A percentile compares a stretch with the other conserved stretches of the same genome.
These are phyloP conservation scores for Albula goreensis DNA, from an alignment of 2,113 vertebrate species.

Conservation along the genomic window DNA sequence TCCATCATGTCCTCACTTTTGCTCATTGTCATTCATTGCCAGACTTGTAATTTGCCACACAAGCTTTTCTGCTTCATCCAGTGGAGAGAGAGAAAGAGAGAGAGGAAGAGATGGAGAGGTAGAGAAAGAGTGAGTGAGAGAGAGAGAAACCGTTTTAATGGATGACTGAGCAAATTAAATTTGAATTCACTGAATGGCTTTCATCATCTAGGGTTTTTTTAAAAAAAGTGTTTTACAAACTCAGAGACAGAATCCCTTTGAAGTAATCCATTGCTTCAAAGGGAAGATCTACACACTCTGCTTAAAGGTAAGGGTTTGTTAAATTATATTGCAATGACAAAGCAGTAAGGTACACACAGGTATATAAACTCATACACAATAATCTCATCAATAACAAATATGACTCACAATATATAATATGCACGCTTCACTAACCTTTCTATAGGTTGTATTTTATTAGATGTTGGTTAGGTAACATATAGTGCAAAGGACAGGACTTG, in stretches of 20 bases:
- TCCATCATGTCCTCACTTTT: conserved; percentile 62
- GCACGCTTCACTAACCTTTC: neutral
- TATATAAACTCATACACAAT: neutral
- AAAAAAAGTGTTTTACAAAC: conserved; percentile 59
- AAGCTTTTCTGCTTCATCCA: conserved; percentile 49
- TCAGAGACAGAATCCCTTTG: conserved; percentile 57
- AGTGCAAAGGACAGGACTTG: neutral
- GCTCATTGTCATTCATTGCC: conserved; percentile 68
- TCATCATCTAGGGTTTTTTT: conserved; percentile 62
- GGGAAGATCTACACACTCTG: conserved; percentile 42
- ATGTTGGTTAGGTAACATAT: neutral
- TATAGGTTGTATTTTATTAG: neutral
- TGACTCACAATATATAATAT: neutral
- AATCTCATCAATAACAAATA: neutral
- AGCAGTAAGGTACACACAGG: neutral
- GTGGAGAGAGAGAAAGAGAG: conserved; percentile 33
- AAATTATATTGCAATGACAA: conserved; percentile 47
- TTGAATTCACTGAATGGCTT: conserved; percentile 68
- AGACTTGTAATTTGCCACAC: conserved; percentile 66
- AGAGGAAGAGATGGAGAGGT: conserved; percentile 47
- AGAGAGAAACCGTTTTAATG: conserved; percentile 65
- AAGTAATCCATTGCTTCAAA: conserved; percentile 53
- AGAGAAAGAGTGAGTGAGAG: conserved; percentile 28
- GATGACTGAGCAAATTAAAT: conserved; percentile 76
- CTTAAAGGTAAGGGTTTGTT: conserved; percentile 53